A percentile compares a stretch with the other conserved stretches of the same genome.
These are phyloP conservation scores for Pristis pectinata DNA, from an alignment of 2,797 vertebrate genomes.

Conservation along the genomic window DNA sequence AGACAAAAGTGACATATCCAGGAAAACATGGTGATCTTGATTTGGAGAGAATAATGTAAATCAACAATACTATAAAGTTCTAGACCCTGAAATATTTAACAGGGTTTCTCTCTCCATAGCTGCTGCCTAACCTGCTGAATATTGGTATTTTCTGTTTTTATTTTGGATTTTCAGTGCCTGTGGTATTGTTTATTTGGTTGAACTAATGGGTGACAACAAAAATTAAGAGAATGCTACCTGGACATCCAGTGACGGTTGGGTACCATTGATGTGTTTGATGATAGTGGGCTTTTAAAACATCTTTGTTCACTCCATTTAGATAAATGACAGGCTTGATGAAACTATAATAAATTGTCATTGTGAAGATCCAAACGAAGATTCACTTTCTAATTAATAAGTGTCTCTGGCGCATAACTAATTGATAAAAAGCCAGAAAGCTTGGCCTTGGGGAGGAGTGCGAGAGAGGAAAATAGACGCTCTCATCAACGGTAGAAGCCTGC, in stretches of 20 bases:
- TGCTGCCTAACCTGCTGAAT: no score
- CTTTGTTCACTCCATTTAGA: not conserved
- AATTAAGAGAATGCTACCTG: no score
- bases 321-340: not conserved
- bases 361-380: constrained; percentile 23
- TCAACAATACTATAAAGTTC: no score
- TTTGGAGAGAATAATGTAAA: no score
- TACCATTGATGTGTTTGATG: not conserved
- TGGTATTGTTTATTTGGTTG: no score
- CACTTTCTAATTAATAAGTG: not conserved
- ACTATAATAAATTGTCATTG: not conserved
- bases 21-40: no score
- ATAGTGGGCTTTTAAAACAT: not conserved
- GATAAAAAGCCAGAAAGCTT: not conserved
- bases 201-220: no score
- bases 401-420: not conserved
- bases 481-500: not conserved
- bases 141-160: no score
- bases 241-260: not conserved
- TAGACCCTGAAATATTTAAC: no score
- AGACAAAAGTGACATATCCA: no score
- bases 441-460: not conserved
- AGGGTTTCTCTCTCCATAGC: no score
- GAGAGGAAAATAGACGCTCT: not conserved
- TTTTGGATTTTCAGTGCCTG: no score